phyloP scores from a whole-genome alignment of 2,888 invertebrate genomes.

The Drosophila anomalata region DNA sequence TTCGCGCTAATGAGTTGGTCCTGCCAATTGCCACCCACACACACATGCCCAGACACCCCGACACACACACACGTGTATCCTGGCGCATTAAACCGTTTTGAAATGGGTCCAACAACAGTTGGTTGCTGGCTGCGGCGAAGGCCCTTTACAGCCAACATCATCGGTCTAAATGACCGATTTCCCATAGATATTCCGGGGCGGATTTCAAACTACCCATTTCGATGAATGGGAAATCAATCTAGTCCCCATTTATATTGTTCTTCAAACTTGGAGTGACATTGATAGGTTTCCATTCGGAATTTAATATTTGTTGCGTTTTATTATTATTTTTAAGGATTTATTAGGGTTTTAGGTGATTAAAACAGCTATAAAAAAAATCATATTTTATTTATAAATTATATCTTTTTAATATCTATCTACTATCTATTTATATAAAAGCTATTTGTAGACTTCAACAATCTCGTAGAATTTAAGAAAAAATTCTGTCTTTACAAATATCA shows the following conservation, averaged over 20 bases:
- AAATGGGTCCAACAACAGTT: slow-evolving; percentile 24
- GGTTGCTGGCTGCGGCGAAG: slow-evolving; percentile 20
- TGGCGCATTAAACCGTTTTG: slow-evolving; percentile 25
- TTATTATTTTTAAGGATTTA: not conserved
- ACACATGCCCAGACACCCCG: not conserved
- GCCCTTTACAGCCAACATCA: slow-evolving; percentile 22
- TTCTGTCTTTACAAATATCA: no score
- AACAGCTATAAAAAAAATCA: no score
- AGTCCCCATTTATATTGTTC: not conserved
- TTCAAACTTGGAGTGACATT: not conserved
- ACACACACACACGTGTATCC: slow-evolving; percentile 16
- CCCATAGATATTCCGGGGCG: slow-evolving; percentile 1
- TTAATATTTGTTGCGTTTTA: not conserved
- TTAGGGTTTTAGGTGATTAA: not conserved
- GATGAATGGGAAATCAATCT: slow-evolving; percentile 14
- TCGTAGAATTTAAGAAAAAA: not conserved
- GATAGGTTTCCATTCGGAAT: not conserved
- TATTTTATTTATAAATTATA: no score
- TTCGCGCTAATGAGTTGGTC: slow-evolving; percentile 43
- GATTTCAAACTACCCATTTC: slow-evolving; percentile 6
- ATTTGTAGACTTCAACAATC: not conserved
- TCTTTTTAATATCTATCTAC: no score
- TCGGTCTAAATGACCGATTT: slow-evolving; percentile 19
- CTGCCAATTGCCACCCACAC: slow-evolving; percentile 32
- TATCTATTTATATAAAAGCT: no score